Percentiles rank a stretch among this genome's conserved stretches.
Conservation (phyloP, 2,888 invertebrate genomes). For the Perithous albicinctus region DNA sequence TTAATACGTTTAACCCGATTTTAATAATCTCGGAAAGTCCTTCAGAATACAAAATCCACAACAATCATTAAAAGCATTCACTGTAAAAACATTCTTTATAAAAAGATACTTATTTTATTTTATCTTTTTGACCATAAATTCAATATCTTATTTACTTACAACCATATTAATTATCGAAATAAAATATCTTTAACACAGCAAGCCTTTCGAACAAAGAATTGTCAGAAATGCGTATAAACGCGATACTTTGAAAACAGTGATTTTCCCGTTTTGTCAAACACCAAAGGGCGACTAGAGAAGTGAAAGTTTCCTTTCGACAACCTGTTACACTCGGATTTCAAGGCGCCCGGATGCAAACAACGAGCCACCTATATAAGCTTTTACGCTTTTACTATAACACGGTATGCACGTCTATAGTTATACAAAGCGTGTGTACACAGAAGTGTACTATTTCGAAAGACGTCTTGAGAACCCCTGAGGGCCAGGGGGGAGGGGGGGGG, state of each 20-base stretch:
- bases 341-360: constrained; percentile 39
- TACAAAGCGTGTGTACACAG: background rate
- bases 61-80: background rate
- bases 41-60: background rate
- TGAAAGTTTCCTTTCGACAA: constrained; percentile 64
- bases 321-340: constrained; percentile 69
- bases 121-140: no score
- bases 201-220: background rate
- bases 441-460: constrained; percentile 28
- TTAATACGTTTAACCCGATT: background rate
- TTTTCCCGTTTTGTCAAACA: background rate
- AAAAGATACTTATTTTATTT: no score
- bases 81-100: no score
- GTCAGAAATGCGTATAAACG: background rate
- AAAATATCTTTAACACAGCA: no score
- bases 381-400: background rate
- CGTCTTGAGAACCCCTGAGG: constrained; percentile 79
- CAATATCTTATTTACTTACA: no score
- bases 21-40: background rate
- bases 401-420: background rate
- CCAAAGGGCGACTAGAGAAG: constrained; percentile 17
- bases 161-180: no score
- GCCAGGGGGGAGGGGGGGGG: no score
- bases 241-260: background rate
- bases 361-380: constrained; percentile 10